Evolutionary conservation across 2,797 vertebrate species (phyloP).

Genomic region (Austrolebias charrua): DNA sequence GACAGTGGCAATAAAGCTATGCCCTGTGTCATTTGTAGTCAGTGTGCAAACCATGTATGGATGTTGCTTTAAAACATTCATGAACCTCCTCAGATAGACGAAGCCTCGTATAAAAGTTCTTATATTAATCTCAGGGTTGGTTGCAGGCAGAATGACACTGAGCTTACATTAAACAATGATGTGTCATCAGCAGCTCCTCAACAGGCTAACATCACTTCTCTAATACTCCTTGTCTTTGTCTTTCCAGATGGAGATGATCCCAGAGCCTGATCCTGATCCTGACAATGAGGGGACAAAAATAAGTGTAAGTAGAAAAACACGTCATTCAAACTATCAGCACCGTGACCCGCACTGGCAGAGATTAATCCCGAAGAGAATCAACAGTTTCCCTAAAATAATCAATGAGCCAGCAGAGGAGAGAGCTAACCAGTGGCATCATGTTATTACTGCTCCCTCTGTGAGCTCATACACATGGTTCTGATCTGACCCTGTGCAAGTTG

Average conservation of each 20-base stretch:
- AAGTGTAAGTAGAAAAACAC: constrained; percentile 83
- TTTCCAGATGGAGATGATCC: constrained; percentile 86
- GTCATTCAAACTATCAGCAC: not conserved
- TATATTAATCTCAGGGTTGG: constrained; percentile 19
- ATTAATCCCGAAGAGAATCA: constrained; percentile 34
- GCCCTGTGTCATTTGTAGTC: constrained; percentile 5
- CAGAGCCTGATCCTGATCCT: constrained; percentile 86
- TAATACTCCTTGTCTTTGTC: constrained; percentile 41
- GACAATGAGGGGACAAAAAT: constrained; percentile 95
- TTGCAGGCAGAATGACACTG: constrained; percentile 16
- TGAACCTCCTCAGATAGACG: constrained; percentile 35
- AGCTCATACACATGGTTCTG: constrained; percentile 2
- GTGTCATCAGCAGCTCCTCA: constrained; percentile 5
- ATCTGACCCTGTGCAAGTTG: too few species aligned
- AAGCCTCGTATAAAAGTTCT: constrained; percentile 16
- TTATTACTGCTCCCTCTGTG: constrained; percentile 56
- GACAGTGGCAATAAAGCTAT: constrained; percentile 2
- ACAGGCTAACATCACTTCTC: constrained; percentile 6
- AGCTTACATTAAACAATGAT: constrained; percentile 10
- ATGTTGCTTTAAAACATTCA: constrained; percentile 55
- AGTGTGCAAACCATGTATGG: constrained; percentile 39
- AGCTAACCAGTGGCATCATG: constrained; percentile 62
- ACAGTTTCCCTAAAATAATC: constrained; percentile 64
- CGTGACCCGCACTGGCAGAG: not conserved
- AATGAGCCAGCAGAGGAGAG: constrained; percentile 53